Conservation (phyloP, 2,797 vertebrate species). For the Loris lydekkerianus region DNA sequence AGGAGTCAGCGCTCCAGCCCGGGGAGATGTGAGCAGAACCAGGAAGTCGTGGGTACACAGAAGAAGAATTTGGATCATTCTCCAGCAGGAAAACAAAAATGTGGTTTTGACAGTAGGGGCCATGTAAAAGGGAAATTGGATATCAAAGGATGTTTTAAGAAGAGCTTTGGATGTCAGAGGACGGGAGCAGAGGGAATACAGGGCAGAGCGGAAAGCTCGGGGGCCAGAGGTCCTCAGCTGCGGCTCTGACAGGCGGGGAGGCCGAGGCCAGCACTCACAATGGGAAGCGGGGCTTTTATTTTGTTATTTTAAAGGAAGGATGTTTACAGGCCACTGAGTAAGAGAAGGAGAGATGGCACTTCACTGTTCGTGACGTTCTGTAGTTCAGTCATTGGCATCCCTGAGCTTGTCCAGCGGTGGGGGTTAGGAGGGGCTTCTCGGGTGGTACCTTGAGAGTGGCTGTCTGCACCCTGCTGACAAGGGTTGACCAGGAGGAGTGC, state of each 20-base stretch:
- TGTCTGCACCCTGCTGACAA: background rate
- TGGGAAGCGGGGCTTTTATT: slow-evolving; percentile 49
- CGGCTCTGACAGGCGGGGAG: background rate
- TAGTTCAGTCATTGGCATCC: background rate
- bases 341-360: background rate
- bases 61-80: slow-evolving; percentile 25
- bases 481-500: background rate
- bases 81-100: slow-evolving; percentile 57
- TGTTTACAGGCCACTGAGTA: slow-evolving; percentile 11
- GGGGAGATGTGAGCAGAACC: background rate
- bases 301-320: slow-evolving; percentile 65
- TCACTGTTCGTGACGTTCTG: background rate
- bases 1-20: fast-evolving
- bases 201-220: background rate
- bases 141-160: slow-evolving; percentile 67
- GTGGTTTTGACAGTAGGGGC: slow-evolving; percentile 56
- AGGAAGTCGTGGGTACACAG: background rate
- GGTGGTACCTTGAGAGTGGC: background rate
- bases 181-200: slow-evolving; percentile 35
- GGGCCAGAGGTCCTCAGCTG: slow-evolving; percentile 55
- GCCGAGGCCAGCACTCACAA: background rate
- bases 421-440: background rate
- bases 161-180: slow-evolving; percentile 56
- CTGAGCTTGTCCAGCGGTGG: background rate
- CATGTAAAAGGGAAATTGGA: slow-evolving; percentile 48